Base-by-base conservation (phyloP, 2,113 vertebrate genomes). In the Cromileptes altivelis region DNA sequence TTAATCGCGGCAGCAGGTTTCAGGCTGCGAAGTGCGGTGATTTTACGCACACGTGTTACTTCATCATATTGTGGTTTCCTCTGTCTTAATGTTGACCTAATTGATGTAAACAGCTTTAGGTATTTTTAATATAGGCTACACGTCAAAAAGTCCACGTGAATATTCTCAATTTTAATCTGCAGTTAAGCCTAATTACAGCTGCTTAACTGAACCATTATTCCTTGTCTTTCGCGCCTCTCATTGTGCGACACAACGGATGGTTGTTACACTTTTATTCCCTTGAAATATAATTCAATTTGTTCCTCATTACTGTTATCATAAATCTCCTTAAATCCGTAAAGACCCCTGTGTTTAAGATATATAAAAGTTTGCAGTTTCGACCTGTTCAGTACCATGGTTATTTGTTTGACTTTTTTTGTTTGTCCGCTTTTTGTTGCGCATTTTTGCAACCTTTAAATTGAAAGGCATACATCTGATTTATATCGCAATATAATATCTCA, bases 1-100 rank as follows among this genome's bases (percentile, higher is more conserved):
- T 91, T 92, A 91, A 93, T 92, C 87, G 56, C 84, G 37, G 50
- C 33, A 40, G 80, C 82, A 81, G 19, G 3, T 53, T 55, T 33
- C 13, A 33, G 17, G n/a, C 4, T 10, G 75, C 53, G 55, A 68
- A 68, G n/a, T 53, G 49, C 17, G 33, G 27, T 40, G 49, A 14
- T 63, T 81, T 78, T 65, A 76, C 52, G 57, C 47, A 56, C 52
- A 57, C 45, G 0, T 42, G 15, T 4, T 30, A 30, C 30, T 15
- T n/a, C 4, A 40, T 53, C 13, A 30, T 27, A 45, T 18, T 5
- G 13, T 4, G 3, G 13, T 4, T 37, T 60, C 4, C 1, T 15
- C 21, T 63, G 13, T 56, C 0, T 17, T 27, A 1, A 52, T 33
- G 25, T 57, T 60, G 42, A 3, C 14, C 25, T 21, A 21, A 60